Evolutionary conservation across 2,888 invertebrate genomes (phyloP).

Genomic region (Sthenelais limicola): DNA sequence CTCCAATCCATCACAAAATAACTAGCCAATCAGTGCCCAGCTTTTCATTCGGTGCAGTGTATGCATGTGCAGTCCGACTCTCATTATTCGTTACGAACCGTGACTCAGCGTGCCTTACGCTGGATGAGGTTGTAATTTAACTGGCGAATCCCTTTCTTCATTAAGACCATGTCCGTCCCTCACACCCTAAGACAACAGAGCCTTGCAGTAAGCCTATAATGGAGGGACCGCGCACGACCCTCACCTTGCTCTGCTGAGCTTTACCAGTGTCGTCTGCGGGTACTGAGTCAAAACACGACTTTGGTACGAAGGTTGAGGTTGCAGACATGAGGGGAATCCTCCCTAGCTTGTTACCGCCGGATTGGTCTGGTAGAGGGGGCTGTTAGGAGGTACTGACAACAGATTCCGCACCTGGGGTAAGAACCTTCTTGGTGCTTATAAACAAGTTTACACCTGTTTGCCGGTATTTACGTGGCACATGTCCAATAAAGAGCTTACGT

Average conservation of each 20-base stretch:
- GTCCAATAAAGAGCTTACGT: no score
- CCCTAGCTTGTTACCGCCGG: not conserved
- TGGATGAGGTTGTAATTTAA: slow-evolving; percentile 10
- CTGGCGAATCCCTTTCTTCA: not conserved
- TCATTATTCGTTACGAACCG: not conserved
- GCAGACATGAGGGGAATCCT: slow-evolving; percentile 2
- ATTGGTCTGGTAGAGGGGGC: no score
- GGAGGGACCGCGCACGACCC: not conserved
- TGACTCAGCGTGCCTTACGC: not conserved
- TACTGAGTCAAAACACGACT: no score
- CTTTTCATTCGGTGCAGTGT: not conserved
- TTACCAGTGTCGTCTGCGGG: no score
- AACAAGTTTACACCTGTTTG: no score
- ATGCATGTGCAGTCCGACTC: slow-evolving; percentile 6
- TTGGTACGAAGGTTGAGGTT: no score
- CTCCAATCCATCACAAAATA: slow-evolving; percentile 22
- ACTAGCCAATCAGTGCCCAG: slow-evolving; percentile 25
- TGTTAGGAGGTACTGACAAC: no score
- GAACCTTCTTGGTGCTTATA: no score
- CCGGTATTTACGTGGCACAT: no score
- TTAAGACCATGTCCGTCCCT: not conserved
- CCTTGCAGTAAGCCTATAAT: not conserved
- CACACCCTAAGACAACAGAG: slow-evolving; percentile 13
- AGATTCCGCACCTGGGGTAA: no score
- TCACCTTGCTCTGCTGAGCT: no score